Conservation (phyloP, 1,140 invertebrate genomes). For the Halesus radiatus region DNA sequence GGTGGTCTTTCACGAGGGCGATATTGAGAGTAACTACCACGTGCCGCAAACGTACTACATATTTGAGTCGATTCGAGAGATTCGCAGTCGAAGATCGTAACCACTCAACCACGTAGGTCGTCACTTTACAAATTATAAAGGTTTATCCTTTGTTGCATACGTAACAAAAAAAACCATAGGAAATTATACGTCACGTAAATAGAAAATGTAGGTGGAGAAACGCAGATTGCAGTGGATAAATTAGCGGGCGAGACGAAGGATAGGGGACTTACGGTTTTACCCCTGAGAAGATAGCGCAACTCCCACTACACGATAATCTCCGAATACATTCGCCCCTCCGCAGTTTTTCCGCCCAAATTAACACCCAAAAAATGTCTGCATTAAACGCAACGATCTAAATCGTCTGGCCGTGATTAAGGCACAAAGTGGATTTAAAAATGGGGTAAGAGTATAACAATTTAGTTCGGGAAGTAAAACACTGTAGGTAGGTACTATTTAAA, state of each 20-base stretch:
- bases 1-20: too few species aligned
- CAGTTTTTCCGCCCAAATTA: constrained; percentile 25
- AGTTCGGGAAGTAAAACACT: too few species aligned
- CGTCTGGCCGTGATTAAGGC: constrained; percentile 29
- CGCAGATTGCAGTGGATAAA: constrained; percentile 51
- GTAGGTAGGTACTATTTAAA: too few species aligned
- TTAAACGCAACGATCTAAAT: constrained; percentile 20
- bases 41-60: too few species aligned
- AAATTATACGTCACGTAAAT: not conserved
- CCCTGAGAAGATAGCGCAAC: constrained; percentile 21
- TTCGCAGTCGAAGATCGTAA: too few species aligned
- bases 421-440: constrained; percentile 12
- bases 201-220: not conserved
- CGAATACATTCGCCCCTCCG: constrained; percentile 23
- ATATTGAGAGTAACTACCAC: too few species aligned
- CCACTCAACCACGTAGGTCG: too few species aligned
- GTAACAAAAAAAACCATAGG: too few species aligned
- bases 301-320: constrained; percentile 25
- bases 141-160: too few species aligned
- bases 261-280: constrained; percentile 45
- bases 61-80: too few species aligned
- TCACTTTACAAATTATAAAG: too few species aligned
- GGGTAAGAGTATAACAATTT: not conserved
- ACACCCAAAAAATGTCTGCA: constrained; percentile 10
- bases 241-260: constrained; percentile 47